Evolutionary conservation across 2,888 invertebrate genomes (phyloP), one percentile per base, ranked within the genome.

Genomic region (Drosophila paracracens): DNA sequence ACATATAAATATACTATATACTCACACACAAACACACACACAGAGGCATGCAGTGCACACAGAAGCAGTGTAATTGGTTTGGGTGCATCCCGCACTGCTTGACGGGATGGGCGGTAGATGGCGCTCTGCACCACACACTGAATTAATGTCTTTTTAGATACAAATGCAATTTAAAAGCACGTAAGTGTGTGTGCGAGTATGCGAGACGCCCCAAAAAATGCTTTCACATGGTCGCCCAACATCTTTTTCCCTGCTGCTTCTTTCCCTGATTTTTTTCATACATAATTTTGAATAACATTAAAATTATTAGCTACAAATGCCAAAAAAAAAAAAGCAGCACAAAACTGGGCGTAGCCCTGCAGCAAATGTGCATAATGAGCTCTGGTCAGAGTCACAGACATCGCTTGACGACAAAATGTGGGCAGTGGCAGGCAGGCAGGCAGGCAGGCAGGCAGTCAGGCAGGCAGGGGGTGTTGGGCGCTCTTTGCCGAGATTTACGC

Each of bases 351-450:
- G 79, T 75, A 61, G 78, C 81, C 89, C 81, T 82, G 88, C 90
- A 91, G 91, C 91, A 91, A 91, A 91, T 91, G 91, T 89, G 91
- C 91, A 91, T 91, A 91, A 91, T 91, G 91, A 91, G 91, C 88
- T 76, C 82, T 84, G 84, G 79, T 81, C 82, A 84, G 70, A 53
- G 62, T 62, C 70, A 74, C 86, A 80, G 81, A 74, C 74, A 50
- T 46, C 54, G 11, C 40, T n/a, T 5, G 16, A 31, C 25, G 2
- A 13, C 46, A 46, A 21, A 16, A 7, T 16, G 21, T 38, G 8
- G 16, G n/a, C 27, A 50, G 27, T 29, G n/a, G 35, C 46, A 1
- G 3, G n/a, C 40, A n/a, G 11, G n/a, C n/a, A 2, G 36, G 2
- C 35, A 0, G n/a, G 43, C 40, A 4, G 40, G 13, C 40, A n/a